phyloP scores from a whole-genome alignment of 1,140 invertebrate species.

The Onthophagus taurus region DNA sequence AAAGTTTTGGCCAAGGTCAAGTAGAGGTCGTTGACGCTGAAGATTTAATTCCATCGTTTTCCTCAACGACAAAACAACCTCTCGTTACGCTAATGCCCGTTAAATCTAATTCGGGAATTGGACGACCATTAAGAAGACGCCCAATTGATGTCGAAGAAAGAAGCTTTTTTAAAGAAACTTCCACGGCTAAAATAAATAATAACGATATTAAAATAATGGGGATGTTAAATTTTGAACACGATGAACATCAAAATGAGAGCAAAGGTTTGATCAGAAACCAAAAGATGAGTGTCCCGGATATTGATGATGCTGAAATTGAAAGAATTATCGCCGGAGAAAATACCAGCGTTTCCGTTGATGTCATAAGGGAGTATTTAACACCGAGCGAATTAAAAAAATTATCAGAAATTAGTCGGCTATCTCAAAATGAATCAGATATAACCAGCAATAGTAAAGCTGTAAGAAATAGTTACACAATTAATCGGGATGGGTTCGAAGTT shows the following conservation, averaged over 20 bases:
- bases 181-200: slow-evolving; percentile 32
- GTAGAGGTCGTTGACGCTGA: slow-evolving; percentile 35
- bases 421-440: slow-evolving; percentile 42
- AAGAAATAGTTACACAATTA: no score
- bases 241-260: not conserved
- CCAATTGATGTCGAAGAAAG: slow-evolving; percentile 33
- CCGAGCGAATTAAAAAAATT: slow-evolving; percentile 31
- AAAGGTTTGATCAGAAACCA: not conserved
- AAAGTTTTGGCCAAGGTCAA: slow-evolving; percentile 28
- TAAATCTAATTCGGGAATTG: slow-evolving; percentile 50
- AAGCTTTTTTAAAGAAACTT: slow-evolving; percentile 36
- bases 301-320: slow-evolving; percentile 1
- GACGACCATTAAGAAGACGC: slow-evolving; percentile 44
- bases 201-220: slow-evolving; percentile 30
- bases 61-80: slow-evolving; percentile 39
- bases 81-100: slow-evolving; percentile 51
- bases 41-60: slow-evolving; percentile 30
- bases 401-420: slow-evolving; percentile 41
- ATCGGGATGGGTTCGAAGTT: slow-evolving; percentile 54
- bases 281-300: not conserved
- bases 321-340: slow-evolving; percentile 24
- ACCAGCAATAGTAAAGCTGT: slow-evolving; percentile 38
- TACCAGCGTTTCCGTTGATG: no score
- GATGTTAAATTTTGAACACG: slow-evolving; percentile 25
- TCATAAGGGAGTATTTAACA: no score